Evolutionary conservation across 1,140 invertebrate species (phyloP).

Genomic region (Subanguina moxae): DNA sequence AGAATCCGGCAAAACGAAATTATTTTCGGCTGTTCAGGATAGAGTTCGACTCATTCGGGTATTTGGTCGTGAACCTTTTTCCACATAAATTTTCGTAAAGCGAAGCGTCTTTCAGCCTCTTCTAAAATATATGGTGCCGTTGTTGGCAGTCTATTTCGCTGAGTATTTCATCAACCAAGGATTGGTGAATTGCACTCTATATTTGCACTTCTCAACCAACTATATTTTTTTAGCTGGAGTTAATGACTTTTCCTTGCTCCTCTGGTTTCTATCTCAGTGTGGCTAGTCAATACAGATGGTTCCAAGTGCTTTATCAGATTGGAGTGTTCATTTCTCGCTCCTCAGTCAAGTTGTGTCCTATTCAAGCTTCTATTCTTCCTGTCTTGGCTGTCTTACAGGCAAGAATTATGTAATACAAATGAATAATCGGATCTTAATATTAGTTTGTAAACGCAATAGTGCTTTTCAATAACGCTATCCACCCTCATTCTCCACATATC

Average conservation of each 20-base stretch:
- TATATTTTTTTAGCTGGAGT: slow-evolving; percentile 67
- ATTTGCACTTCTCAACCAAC: neutral
- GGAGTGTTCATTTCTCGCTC: slow-evolving; percentile 81
- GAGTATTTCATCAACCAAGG: slow-evolving; percentile 89
- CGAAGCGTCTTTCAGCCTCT: slow-evolving; percentile 60
- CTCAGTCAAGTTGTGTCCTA: slow-evolving; percentile 71
- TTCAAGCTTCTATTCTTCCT: slow-evolving; percentile 69
- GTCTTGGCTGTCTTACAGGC: slow-evolving; percentile 74
- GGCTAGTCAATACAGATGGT: slow-evolving; percentile 74
- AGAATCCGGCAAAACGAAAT: too few relatives aligned
- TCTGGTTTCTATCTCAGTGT: slow-evolving; percentile 68
- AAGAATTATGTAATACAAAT: slow-evolving; percentile 6
- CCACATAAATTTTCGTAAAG: too few relatives aligned
- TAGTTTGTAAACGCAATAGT: slow-evolving; percentile 45
- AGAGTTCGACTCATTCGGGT: too few relatives aligned
- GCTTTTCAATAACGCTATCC: slow-evolving; percentile 47
- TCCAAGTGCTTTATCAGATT: slow-evolving; percentile 78
- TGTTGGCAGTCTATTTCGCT: slow-evolving; percentile 75
- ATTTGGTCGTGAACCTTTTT: too few relatives aligned
- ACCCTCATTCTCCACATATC: slow-evolving; percentile 43
- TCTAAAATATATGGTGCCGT: slow-evolving; percentile 75
- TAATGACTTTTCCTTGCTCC: slow-evolving; percentile 67
- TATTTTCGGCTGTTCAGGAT: too few relatives aligned
- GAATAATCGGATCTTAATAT: slow-evolving; percentile 8
- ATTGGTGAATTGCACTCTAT: slow-evolving; percentile 58